Evolutionary conservation across 92 coral and sea anemone species (phyloP).

Genomic region (Micromussa lordhowensis): DNA sequence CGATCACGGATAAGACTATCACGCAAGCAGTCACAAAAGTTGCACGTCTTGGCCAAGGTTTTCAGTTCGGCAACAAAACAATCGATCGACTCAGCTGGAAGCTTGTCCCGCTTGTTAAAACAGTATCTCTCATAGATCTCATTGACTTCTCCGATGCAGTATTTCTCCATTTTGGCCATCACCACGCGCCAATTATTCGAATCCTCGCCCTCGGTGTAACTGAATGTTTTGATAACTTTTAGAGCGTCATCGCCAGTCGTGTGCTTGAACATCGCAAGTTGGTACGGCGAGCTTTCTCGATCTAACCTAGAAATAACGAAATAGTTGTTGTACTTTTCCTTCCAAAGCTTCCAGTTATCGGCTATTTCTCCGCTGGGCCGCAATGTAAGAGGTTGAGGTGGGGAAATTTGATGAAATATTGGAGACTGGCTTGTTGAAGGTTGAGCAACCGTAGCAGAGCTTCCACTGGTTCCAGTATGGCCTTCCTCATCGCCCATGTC

Average conservation of each 20-base stretch:
- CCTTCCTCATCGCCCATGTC: no score
- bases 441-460: no score
- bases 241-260: neutral
- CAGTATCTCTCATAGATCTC: conserved; percentile 28
- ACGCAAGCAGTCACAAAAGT: no score
- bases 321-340: neutral
- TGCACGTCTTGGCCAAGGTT: no score
- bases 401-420: no score
- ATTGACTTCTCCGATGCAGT: conserved; percentile 27
- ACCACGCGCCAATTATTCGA: neutral
- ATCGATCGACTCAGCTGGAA: no score
- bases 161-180: neutral
- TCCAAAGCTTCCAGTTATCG: neutral
- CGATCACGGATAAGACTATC: no score
- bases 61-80: no score
- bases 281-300: neutral
- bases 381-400: neutral
- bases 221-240: neutral
- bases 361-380: neutral
- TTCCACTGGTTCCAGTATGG: no score
- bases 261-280: neutral
- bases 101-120: neutral
- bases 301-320: neutral
- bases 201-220: neutral
- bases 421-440: no score